These are phyloP conservation scores for Dryobotodes eremita DNA, from an alignment of 2,888 invertebrate genomes.

Conservation along the genomic window DNA sequence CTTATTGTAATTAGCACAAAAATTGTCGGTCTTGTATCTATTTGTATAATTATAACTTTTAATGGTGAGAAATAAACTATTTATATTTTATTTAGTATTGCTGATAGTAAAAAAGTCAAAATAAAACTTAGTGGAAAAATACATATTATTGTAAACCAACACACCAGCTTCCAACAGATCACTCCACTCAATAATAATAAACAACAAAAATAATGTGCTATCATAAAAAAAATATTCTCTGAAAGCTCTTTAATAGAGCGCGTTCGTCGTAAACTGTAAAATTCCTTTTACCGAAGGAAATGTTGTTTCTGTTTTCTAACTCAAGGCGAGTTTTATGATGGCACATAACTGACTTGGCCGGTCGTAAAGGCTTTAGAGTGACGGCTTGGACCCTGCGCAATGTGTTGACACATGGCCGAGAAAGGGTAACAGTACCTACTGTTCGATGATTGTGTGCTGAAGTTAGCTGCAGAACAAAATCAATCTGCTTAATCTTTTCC, in stretches of 20 bases:
- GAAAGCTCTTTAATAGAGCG: slow-evolving; percentile 79
- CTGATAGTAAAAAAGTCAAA: not conserved
- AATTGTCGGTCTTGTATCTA: no score
- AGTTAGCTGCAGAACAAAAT: slow-evolving; percentile 8
- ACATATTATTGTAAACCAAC: slow-evolving; percentile 7
- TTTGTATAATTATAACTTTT: no score
- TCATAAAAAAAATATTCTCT: slow-evolving; percentile 68
- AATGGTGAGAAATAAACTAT: no score
- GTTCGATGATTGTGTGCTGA: not conserved
- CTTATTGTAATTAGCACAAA: no score
- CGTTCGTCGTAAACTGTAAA: slow-evolving; percentile 80
- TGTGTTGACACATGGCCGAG: slow-evolving; percentile 60
- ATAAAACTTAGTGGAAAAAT: not conserved
- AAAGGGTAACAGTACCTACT: slow-evolving; percentile 18
- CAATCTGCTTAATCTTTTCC: no score
- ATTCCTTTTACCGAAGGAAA: slow-evolving; percentile 73
- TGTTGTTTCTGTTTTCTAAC: slow-evolving; percentile 77
- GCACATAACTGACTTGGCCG: slow-evolving; percentile 67
- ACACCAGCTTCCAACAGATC: slow-evolving; percentile 17
- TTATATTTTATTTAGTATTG: no score
- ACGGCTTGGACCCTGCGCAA: slow-evolving; percentile 48
- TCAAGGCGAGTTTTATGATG: slow-evolving; percentile 67
- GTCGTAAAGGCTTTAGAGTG: slow-evolving; percentile 67
- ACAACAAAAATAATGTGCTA: slow-evolving; percentile 70
- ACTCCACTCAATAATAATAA: slow-evolving; percentile 72